These are phyloP conservation scores for Drosophila pectinifera DNA, from an alignment of 1,140 invertebrate species.

Conservation along the genomic window DNA sequence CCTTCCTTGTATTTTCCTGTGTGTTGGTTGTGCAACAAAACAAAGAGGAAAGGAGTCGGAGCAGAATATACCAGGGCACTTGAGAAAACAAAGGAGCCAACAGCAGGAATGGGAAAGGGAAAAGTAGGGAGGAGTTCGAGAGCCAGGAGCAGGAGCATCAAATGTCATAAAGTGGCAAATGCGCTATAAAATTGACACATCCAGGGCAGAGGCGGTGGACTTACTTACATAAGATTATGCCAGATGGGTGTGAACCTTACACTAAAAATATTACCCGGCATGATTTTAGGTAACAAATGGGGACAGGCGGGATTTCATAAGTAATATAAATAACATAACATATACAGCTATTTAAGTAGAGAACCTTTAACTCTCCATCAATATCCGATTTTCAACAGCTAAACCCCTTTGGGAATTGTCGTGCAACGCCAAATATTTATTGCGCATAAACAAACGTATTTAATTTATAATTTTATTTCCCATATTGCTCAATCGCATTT, in stretches of 20 bases:
- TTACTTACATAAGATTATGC: slow-evolving; percentile 54
- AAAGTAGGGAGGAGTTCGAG: background rate
- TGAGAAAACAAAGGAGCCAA: slow-evolving; percentile 70
- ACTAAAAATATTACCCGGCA: too few species aligned
- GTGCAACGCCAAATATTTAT: background rate
- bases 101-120: slow-evolving; percentile 15
- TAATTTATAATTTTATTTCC: too few species aligned
- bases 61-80: slow-evolving; percentile 60
- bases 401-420: too few species aligned
- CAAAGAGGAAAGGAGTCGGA: slow-evolving; percentile 24
- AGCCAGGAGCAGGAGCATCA: slow-evolving; percentile 34
- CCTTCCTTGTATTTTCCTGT: slow-evolving; percentile 21
- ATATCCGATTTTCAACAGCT: too few species aligned
- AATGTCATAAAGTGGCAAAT: slow-evolving; percentile 75
- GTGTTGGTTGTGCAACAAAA: slow-evolving; percentile 32
- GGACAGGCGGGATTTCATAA: too few species aligned
- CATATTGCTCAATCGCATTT: background rate
- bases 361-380: too few species aligned
- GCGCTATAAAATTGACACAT: slow-evolving; percentile 77
- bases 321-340: too few species aligned
- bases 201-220: slow-evolving; percentile 35
- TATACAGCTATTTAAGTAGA: background rate
- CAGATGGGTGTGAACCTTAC: slow-evolving; percentile 62
- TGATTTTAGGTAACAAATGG: too few species aligned
- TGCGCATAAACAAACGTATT: too few species aligned